phyloP scores from a whole-genome alignment of 2,113 vertebrate species.

The Bos taurus region ARS-UCD2.0 NC_037328.1:150980001-150980500 shows the following conservation, averaged over 20 bases:
- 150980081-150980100: rapidly evolving
- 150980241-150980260: neutral
- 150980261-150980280: neutral
- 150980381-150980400: conserved; percentile 55
- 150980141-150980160: neutral
- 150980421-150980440: neutral
- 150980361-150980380: conserved; percentile 34
- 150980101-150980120: neutral
- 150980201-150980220: conserved; percentile 31
- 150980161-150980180: neutral
- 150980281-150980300: neutral
- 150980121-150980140: neutral
- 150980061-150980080: rapidly evolving
- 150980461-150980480: neutral
- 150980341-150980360: neutral
- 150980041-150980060: neutral
- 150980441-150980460: neutral
- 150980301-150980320: neutral
- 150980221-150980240: neutral
- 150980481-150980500: neutral
- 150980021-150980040: neutral
- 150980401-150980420: conserved; percentile 49
- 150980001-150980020: neutral
- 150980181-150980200: conserved; percentile 53
- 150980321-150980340: conserved; percentile 15